Evolutionary conservation across 2,797 vertebrate species (phyloP).

Genomic region (Phyllotis vaccarum): DNA sequence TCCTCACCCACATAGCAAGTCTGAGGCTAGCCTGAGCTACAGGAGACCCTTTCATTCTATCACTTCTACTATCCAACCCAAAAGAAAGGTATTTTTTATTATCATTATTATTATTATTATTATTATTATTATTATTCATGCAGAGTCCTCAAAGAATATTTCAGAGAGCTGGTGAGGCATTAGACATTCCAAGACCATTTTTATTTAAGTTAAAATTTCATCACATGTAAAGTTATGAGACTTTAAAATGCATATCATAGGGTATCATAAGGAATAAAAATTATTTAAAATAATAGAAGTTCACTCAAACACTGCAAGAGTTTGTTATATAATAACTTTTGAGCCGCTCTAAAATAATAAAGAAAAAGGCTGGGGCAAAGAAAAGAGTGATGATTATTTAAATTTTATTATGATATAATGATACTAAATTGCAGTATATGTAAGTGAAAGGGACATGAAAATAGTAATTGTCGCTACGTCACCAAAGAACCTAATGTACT

Average conservation of each 20-base stretch:
- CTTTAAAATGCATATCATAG: neutral
- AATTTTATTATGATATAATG: conserved; percentile 61
- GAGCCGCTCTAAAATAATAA: conserved; percentile 55
- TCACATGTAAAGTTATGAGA: conserved; percentile 6
- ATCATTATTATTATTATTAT: neutral
- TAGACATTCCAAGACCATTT: neutral
- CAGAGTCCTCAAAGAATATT: conserved; percentile 1
- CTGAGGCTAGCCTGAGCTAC: neutral
- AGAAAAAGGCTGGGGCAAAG: conserved; percentile 42
- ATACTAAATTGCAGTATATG: conserved; percentile 57
- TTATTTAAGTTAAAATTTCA: conserved; percentile 58
- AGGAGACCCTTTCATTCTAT: neutral
- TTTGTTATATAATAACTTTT: conserved; percentile 44
- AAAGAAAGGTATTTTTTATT: neutral
- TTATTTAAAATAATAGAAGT: conserved; percentile 8
- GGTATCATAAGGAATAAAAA: conserved; percentile 11
- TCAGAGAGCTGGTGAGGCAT: neutral
- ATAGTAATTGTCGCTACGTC: conserved; percentile 61
- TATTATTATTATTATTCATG: neutral
- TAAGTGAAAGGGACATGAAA: conserved; percentile 59
- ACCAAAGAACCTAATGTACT: conserved; percentile 48
- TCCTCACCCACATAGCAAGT: neutral
- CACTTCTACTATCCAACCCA: too few relatives aligned
- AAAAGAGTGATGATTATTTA: conserved; percentile 59
- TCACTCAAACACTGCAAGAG: neutral